Evolutionary conservation across 2,888 invertebrate species (phyloP).

Genomic region (Drosophila mercatorum): DNA sequence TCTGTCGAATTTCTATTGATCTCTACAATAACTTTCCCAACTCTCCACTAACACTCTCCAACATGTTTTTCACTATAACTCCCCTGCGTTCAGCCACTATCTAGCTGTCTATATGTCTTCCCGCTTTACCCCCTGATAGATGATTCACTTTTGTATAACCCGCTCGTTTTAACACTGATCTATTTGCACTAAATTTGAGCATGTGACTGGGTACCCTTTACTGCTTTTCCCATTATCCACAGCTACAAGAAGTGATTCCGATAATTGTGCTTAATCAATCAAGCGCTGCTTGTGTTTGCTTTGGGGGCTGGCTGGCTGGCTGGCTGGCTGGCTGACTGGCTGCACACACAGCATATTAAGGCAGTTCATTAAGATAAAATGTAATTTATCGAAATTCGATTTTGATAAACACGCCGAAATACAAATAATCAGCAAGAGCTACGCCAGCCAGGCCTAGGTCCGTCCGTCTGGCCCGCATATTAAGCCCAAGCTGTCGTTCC

Average conservation of each 20-base stretch:
- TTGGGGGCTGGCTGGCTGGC: slow-evolving; percentile 16
- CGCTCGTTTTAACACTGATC: slow-evolving; percentile 5
- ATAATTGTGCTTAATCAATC: slow-evolving; percentile 79
- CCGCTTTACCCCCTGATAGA: neutral
- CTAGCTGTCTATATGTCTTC: no score
- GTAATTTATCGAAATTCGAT: slow-evolving; percentile 71
- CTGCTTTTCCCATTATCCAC: slow-evolving; percentile 25
- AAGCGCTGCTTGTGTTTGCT: slow-evolving; percentile 63
- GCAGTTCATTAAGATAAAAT: slow-evolving; percentile 77
- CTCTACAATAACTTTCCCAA: neutral
- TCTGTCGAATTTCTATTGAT: neutral
- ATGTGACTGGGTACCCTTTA: slow-evolving; percentile 35
- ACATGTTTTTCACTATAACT: no score
- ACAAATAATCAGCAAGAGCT: slow-evolving; percentile 21
- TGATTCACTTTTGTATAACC: neutral
- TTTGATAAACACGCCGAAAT: slow-evolving; percentile 43
- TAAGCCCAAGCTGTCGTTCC: slow-evolving; percentile 44
- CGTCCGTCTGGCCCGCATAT: neutral
- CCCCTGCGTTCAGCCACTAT: neutral
- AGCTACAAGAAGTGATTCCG: slow-evolving; percentile 50
- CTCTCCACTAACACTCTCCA: no score
- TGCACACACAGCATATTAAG: slow-evolving; percentile 43
- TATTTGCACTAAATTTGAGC: slow-evolving; percentile 33
- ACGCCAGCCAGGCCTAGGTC: slow-evolving; percentile 16
- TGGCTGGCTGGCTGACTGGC: slow-evolving; percentile 4